These are phyloP conservation scores for Cetonia aurata DNA, from an alignment of 2,888 invertebrate genomes.

Conservation along the genomic window DNA sequence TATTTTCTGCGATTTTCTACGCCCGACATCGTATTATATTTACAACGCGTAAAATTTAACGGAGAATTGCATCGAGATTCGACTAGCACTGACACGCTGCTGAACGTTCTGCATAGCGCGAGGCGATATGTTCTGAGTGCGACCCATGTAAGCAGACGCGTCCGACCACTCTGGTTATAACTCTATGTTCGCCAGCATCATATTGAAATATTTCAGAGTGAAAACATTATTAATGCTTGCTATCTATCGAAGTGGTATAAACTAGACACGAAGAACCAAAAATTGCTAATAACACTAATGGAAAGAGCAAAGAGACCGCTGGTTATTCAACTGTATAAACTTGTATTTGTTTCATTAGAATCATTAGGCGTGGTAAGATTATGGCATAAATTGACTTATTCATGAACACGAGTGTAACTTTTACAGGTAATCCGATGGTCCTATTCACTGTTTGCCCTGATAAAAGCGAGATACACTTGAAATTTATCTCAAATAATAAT, in stretches of 20 bases:
- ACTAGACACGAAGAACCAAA: not conserved
- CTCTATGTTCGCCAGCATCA: not conserved
- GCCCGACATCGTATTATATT: too few relatives aligned
- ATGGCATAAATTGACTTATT: not conserved
- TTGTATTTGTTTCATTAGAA: conserved; percentile 15
- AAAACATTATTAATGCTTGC: conserved; percentile 20
- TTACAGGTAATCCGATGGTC: not conserved
- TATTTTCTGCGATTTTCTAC: too few relatives aligned
- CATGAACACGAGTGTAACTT: not conserved
- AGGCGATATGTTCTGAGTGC: too few relatives aligned
- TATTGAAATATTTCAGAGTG: conserved; percentile 8
- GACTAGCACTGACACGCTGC: too few relatives aligned
- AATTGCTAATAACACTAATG: conserved; percentile 20
- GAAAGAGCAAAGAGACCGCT: conserved; percentile 34
- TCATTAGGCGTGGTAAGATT: conserved; percentile 20
- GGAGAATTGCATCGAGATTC: too few relatives aligned
- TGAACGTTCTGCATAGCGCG: too few relatives aligned
- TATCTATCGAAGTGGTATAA: conserved; percentile 22
- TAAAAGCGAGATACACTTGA: not conserved
- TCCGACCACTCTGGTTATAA: too few relatives aligned
- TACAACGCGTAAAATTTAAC: too few relatives aligned
- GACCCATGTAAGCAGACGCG: too few relatives aligned
- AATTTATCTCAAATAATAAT: not conserved
- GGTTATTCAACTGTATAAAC: conserved; percentile 5
- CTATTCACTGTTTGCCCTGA: conserved; percentile 1